phyloP scores from a whole-genome alignment of 2,888 invertebrate species.

The Charanyca ferruginea region DNA sequence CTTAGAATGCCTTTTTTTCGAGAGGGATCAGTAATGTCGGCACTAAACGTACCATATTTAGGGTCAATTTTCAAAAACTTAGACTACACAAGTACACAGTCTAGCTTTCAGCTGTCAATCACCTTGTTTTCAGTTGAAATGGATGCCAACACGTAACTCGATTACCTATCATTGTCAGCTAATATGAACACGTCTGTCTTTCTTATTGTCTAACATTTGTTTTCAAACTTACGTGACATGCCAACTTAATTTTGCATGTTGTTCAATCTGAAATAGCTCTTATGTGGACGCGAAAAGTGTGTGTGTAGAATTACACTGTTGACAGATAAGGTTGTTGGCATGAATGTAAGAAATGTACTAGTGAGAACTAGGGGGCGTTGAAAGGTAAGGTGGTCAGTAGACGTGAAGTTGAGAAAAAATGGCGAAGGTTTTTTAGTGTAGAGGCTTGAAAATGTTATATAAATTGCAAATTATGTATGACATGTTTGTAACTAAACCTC shows the following conservation, averaged over 20 bases:
- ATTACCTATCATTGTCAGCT: conserved; percentile 68
- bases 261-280: conserved; percentile 25
- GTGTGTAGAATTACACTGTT: neutral
- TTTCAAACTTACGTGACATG: conserved; percentile 63
- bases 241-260: conserved; percentile 30
- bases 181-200: conserved; percentile 60
- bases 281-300: neutral
- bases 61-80: conserved; percentile 17
- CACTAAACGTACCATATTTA: too few species aligned
- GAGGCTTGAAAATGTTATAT: neutral
- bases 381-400: conserved; percentile 21
- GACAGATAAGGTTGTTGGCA: conserved; percentile 21
- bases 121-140: conserved; percentile 56
- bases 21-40: too few species aligned
- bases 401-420: conserved; percentile 12
- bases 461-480: too few species aligned
- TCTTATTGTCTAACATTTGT: conserved; percentile 68
- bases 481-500: too few species aligned
- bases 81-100: neutral
- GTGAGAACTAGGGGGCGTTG: conserved; percentile 58
- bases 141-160: conserved; percentile 63
- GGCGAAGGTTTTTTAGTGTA: neutral
- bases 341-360: conserved; percentile 68
- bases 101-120: conserved; percentile 29
- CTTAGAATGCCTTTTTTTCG: too few species aligned